Base-by-base conservation (phyloP, 2,888 invertebrate species). In the Druceiella hillmani region DNA sequence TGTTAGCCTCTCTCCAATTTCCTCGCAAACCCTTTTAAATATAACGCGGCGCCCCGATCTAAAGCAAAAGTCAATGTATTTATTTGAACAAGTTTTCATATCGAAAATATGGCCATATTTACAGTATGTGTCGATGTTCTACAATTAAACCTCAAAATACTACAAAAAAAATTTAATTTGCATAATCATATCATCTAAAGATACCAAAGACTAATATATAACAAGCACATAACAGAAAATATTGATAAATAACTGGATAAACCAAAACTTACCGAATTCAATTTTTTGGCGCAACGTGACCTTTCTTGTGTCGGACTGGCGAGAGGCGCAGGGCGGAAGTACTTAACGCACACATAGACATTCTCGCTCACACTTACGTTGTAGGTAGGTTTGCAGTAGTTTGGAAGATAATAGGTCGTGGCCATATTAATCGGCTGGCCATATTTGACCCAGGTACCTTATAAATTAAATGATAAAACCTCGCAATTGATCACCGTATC, bases 111-210 rank as follows among this genome's bases (percentile, higher is more conserved):
- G 29, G 29, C 12, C 29, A 29, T 29, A 29, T 29, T 29, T 29
- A 16, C 29, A 10, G 9, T 12, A 26, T 26, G 26, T 10, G 4
- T 26, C 12, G 7, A 12, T 4, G 4, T 11, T 26, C 12, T 26
- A 11, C 12, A 26, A 26, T 12, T 12, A 11, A 4, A 26, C 25
- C 35, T 40, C 30, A 29, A 41, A 39, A 15, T 35, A 33, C 25
- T 17, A 34, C 30, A 38, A 39, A 28, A 41, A 27, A 32, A 32
- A 28, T 13, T 24, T 14, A 20, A 24, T 32, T 24, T 33, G 11
- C 5, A 33, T 26, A 12, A 22, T 11, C 4, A 17, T 17, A n/a
- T 15, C 17, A 17, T 17, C 17, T 28, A 31, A 9, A 28, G 4
- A 10, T 28, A 36, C 15, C 33, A 33, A 17, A 10, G 17, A 16